Evolutionary conservation across 2,113 vertebrate genomes (phyloP).

Genomic region (Cyphomyrus discorhynchus): DNA sequence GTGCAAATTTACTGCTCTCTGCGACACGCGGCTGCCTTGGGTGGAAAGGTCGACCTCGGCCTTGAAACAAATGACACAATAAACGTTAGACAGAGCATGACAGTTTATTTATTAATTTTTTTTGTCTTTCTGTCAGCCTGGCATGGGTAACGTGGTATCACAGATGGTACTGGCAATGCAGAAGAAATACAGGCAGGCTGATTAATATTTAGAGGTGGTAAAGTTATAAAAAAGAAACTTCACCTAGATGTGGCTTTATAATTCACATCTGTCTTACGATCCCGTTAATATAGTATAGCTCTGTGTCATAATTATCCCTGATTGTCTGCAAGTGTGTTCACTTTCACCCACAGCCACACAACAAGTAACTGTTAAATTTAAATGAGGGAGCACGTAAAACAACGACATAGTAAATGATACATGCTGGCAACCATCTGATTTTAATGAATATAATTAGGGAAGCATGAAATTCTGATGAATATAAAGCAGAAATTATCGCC

Average conservation of each 20-base stretch:
- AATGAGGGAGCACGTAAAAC: slow-evolving; percentile 1
- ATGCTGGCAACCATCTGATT: slow-evolving; percentile 14
- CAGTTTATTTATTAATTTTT: neutral
- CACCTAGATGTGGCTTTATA: neutral
- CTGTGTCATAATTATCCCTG: slow-evolving; percentile 10
- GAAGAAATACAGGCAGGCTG: neutral
- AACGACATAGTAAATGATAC: slow-evolving; percentile 14
- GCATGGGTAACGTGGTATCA: neutral
- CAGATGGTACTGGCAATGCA: neutral
- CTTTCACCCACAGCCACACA: slow-evolving; percentile 12
- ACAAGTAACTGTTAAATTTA: slow-evolving; percentile 17
- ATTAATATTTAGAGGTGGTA: neutral
- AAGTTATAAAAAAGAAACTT: neutral
- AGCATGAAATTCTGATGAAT: slow-evolving; percentile 14
- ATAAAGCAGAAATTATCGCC: slow-evolving; percentile 7
- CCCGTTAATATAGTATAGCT: neutral
- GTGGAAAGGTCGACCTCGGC: neutral
- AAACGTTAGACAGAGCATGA: neutral
- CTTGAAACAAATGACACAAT: neutral
- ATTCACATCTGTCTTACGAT: neutral
- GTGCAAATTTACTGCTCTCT: neutral
- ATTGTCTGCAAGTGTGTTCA: slow-evolving; percentile 19
- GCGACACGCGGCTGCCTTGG: neutral
- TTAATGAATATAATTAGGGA: slow-evolving; percentile 26
- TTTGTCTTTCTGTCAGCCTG: neutral